Conservation (phyloP, 2,113 vertebrate species). For the Triplophysa tibetana region DNA sequence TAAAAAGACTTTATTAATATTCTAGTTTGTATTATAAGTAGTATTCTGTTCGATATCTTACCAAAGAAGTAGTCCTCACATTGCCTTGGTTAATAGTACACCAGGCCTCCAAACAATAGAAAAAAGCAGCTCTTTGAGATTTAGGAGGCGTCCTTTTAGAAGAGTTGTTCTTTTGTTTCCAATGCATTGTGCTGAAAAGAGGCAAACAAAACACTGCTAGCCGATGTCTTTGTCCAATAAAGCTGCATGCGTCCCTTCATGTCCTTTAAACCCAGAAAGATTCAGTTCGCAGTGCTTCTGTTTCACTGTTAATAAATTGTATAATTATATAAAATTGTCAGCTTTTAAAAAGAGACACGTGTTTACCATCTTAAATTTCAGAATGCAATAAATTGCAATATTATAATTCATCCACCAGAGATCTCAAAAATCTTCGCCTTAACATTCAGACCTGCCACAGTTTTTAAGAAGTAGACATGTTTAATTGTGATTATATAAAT, state of each 20-base stretch:
- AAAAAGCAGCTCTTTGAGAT: slow-evolving; percentile 60
- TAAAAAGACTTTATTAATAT: neutral
- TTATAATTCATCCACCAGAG: neutral
- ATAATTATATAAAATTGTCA: neutral
- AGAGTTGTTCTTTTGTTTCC: slow-evolving; percentile 70
- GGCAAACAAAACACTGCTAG: slow-evolving; percentile 71
- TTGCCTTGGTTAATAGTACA: slow-evolving; percentile 66
- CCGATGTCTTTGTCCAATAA: slow-evolving; percentile 68
- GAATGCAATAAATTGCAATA: neutral
- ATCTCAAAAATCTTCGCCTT: too few species aligned
- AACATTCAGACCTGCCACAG: too few species aligned
- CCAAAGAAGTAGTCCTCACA: slow-evolving; percentile 43
- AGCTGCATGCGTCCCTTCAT: slow-evolving; percentile 64
- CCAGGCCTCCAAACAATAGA: slow-evolving; percentile 68
- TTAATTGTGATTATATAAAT: slow-evolving; percentile 24
- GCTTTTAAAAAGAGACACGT: neutral
- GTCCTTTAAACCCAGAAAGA: slow-evolving; percentile 1
- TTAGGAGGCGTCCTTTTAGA: slow-evolving; percentile 61
- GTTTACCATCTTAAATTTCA: neutral
- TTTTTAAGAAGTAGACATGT: slow-evolving; percentile 18
- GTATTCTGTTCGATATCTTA: slow-evolving; percentile 1
- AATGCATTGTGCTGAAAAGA: slow-evolving; percentile 72
- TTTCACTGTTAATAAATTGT: too few species aligned
- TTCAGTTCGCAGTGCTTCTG: neutral
- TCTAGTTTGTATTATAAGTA: neutral